Evolutionary conservation across 64 coral and sea anemone species (phyloP).

Genomic region (Platygyra sinensis): DNA sequence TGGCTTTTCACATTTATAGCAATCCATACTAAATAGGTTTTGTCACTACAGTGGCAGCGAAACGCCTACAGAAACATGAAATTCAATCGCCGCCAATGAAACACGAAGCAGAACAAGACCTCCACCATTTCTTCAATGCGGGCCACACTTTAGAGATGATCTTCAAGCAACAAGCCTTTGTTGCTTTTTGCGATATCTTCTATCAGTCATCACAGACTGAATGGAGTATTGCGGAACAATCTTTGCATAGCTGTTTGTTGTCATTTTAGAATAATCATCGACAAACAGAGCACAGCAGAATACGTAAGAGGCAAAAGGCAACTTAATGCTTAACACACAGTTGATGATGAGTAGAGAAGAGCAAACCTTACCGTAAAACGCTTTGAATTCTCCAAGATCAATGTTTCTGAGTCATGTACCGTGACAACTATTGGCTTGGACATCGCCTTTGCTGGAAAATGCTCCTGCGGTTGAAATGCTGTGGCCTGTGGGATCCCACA

Average conservation of each 20-base stretch:
- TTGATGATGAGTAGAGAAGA: too few relatives aligned
- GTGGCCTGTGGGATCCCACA: too few relatives aligned
- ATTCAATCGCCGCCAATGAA: slow-evolving; percentile 7
- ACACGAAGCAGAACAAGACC: neutral
- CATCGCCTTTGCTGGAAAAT: too few relatives aligned
- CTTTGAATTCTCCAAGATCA: too few relatives aligned
- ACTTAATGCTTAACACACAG: neutral
- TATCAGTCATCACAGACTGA: neutral
- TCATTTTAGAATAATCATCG: slow-evolving; percentile 8
- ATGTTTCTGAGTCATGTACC: too few relatives aligned
- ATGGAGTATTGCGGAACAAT: neutral
- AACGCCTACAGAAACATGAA: slow-evolving; percentile 12
- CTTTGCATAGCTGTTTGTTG: slow-evolving; percentile 13
- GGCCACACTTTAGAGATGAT: neutral
- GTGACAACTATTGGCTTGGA: too few relatives aligned
- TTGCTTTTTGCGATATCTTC: neutral
- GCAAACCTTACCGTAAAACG: too few relatives aligned
- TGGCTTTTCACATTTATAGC: too few relatives aligned
- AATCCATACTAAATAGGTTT: too few relatives aligned
- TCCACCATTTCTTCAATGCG: neutral
- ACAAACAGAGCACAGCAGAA: neutral
- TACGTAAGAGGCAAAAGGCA: neutral
- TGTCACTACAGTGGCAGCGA: too few relatives aligned
- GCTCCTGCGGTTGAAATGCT: too few relatives aligned
- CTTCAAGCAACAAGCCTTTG: neutral